Evolutionary conservation across 2,113 vertebrate genomes (phyloP).

Genomic region (Vanacampus margaritifer): DNA sequence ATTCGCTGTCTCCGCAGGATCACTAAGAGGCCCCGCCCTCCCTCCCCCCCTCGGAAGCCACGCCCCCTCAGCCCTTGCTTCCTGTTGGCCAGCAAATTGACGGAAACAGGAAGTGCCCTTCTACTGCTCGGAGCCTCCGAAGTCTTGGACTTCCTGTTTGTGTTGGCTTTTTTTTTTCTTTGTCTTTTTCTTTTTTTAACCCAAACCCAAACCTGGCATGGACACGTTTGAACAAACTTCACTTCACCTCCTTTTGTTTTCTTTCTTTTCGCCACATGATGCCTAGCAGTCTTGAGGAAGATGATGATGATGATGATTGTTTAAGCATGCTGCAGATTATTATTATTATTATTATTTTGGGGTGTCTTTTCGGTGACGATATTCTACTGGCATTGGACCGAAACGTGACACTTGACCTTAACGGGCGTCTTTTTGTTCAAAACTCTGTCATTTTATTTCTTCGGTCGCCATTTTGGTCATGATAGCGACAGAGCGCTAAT

Average conservation of each 20-base stretch:
- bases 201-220: constrained; percentile 61
- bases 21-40: constrained; percentile 77
- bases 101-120: constrained; percentile 67
- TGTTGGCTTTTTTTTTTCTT: constrained; percentile 55
- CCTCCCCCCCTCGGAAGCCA: constrained; percentile 83
- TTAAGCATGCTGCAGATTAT: constrained; percentile 64
- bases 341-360: constrained; percentile 39
- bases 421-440: constrained; percentile 1
- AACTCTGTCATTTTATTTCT: constrained; percentile 49
- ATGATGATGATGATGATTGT: constrained; percentile 51
- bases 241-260: neutral
- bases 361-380: constrained; percentile 61
- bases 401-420: constrained; percentile 34
- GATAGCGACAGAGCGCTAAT: neutral
- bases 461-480: constrained; percentile 26
- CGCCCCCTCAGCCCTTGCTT: constrained; percentile 80
- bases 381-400: constrained; percentile 68
- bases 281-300: constrained; percentile 91
- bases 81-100: constrained; percentile 77
- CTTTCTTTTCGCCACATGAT: constrained; percentile 28
- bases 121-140: constrained; percentile 73
- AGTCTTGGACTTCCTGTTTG: constrained; percentile 43
- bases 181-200: constrained; percentile 44
- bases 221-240: constrained; percentile 76
- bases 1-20: constrained; percentile 74